phyloP scores from a whole-genome alignment of 2,797 vertebrate species.

The Steatocranus sp. region DNA sequence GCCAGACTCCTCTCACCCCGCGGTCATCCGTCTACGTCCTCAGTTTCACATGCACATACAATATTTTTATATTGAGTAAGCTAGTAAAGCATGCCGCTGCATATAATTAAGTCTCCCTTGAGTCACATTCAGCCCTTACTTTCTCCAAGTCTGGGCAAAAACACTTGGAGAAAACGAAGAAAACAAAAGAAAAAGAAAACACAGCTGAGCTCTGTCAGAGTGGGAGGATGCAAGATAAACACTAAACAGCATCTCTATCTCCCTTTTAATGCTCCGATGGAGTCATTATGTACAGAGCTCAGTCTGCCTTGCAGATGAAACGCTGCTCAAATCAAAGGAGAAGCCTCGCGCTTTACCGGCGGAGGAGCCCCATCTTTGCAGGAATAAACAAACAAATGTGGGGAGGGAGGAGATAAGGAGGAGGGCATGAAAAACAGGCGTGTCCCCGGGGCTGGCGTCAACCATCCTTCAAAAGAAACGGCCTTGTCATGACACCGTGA shows the following conservation, averaged over 20 bases:
- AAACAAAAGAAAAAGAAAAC: neutral
- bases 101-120: neutral
- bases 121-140: neutral
- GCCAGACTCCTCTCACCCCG: neutral
- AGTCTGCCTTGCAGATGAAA: conserved; percentile 55
- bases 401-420: neutral
- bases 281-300: conserved; percentile 44
- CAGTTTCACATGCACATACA: neutral
- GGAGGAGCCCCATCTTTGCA: conserved; percentile 8
- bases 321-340: conserved; percentile 49
- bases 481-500: conserved; percentile 47
- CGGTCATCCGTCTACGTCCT: neutral
- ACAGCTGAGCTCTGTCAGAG: conserved; percentile 12
- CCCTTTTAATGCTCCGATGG: conserved; percentile 22
- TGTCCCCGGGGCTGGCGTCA: conserved; percentile 35
- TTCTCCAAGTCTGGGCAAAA: neutral
- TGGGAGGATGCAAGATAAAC: conserved; percentile 17
- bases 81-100: neutral
- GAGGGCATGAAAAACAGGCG: conserved; percentile 41
- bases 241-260: conserved; percentile 35
- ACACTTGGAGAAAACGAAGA: neutral
- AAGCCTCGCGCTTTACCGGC: conserved; percentile 10
- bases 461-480: conserved; percentile 57
- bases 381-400: conserved; percentile 46
- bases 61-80: neutral